Conservation (phyloP, 2,888 invertebrate species). For the Eupithecia inturbata region DNA sequence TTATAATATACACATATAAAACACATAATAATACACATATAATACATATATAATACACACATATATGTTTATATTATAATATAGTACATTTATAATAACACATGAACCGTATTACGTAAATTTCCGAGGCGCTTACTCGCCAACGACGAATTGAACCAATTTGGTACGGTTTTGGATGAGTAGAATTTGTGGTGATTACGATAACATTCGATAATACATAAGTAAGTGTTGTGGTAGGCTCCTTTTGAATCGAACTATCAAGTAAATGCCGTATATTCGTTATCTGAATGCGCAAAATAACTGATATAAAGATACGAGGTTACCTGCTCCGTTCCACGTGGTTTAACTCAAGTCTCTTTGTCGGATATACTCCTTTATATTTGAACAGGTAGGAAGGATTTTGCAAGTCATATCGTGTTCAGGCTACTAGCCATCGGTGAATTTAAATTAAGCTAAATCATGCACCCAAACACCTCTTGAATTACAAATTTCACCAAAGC, state of each 20-base stretch:
- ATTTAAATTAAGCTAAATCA: constrained; percentile 26
- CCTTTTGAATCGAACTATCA: not conserved
- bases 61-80: not conserved
- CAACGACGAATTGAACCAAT: not conserved
- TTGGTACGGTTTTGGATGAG: not conserved
- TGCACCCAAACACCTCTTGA: constrained; percentile 16
- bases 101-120: not conserved
- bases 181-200: not conserved
- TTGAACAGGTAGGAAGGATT: constrained; percentile 7
- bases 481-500: constrained; percentile 6
- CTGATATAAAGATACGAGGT: not conserved
- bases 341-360: not conserved
- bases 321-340: not conserved
- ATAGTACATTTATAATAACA: too few species aligned
- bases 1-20: not conserved
- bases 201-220: not conserved
- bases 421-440: constrained; percentile 21
- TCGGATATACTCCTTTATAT: not conserved
- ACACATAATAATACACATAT: too few species aligned
- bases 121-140: not conserved
- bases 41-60: not conserved
- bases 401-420: constrained; percentile 23
- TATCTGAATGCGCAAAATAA: not conserved
- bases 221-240: not conserved
- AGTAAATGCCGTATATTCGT: not conserved